Evolutionary conservation across 2,113 vertebrate genomes (phyloP).

Genomic region (Gnathonemus longibarbis): DNA sequence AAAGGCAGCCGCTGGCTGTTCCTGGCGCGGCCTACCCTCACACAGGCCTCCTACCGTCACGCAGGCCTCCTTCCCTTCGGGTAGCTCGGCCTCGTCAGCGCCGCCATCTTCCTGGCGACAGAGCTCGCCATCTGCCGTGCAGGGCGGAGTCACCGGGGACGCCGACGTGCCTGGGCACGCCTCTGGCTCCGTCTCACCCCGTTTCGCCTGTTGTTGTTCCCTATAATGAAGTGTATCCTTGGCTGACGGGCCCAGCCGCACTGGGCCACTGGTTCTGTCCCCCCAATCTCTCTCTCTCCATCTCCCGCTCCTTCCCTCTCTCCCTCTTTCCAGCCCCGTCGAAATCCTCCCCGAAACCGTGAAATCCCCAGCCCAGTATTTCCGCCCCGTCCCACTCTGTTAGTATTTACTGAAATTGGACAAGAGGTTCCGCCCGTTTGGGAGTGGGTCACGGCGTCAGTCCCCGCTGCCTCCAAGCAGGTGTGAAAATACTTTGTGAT

Average conservation of each 20-base stretch:
- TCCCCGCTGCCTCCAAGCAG: conserved; percentile 59
- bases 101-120: neutral
- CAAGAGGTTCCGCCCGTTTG: conserved; percentile 68
- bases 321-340: neutral
- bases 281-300: neutral
- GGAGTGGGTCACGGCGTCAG: conserved; percentile 83
- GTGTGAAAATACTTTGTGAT: conserved; percentile 67
- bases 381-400: conserved; percentile 69
- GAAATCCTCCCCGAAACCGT: conserved; percentile 16
- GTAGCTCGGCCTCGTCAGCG: neutral
- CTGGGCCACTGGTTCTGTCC: conserved; percentile 16
- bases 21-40: neutral
- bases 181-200: conserved; percentile 42
- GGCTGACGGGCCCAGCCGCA: neutral
- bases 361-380: conserved; percentile 58
- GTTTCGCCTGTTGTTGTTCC: conserved; percentile 28
- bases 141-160: neutral
- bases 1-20: neutral
- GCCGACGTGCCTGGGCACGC: neutral
- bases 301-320: neutral
- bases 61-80: neutral
- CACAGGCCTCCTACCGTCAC: neutral
- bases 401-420: conserved; percentile 86
- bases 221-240: neutral
- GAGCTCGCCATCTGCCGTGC: neutral